phyloP scores from a whole-genome alignment of 2,888 invertebrate genomes.

The Acleris cristana region DNA sequence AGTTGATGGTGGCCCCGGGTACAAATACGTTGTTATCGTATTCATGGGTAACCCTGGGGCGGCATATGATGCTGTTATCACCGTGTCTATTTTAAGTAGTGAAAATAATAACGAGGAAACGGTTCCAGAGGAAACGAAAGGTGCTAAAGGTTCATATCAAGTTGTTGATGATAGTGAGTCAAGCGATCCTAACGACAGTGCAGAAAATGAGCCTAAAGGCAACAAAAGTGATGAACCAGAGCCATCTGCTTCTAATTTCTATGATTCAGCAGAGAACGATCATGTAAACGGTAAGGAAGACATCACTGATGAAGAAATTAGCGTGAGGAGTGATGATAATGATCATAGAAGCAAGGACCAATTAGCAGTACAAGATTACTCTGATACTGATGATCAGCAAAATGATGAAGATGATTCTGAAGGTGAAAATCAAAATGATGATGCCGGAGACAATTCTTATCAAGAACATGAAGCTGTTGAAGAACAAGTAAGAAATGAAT shows the following conservation, averaged over 20 bases:
- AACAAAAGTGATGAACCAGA: slow-evolving; percentile 29
- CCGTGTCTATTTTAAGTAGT: slow-evolving; percentile 62
- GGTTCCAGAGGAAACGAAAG: slow-evolving; percentile 15
- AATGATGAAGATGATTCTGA: slow-evolving; percentile 43
- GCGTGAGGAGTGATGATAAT: slow-evolving; percentile 19
- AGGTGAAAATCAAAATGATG: slow-evolving; percentile 39
- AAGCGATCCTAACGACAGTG: slow-evolving; percentile 55
- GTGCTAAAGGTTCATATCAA: slow-evolving; percentile 34
- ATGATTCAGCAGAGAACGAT: slow-evolving; percentile 34
- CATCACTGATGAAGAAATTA: slow-evolving; percentile 34
- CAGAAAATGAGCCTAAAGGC: slow-evolving; percentile 46
- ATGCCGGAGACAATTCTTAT: slow-evolving; percentile 39
- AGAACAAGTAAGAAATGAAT: slow-evolving; percentile 46
- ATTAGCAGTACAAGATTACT: slow-evolving; percentile 42
- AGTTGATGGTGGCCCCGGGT: slow-evolving; percentile 76
- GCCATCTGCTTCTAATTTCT: slow-evolving; percentile 30
- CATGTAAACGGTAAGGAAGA: slow-evolving; percentile 38
- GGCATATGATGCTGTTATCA: slow-evolving; percentile 70
- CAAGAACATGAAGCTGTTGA: slow-evolving; percentile 41
- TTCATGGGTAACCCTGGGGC: slow-evolving; percentile 68
- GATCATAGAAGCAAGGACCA: slow-evolving; percentile 12
- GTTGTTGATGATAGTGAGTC: slow-evolving; percentile 45
- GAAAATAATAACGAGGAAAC: slow-evolving; percentile 39
- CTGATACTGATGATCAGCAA: slow-evolving; percentile 44
- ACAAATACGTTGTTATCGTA: slow-evolving; percentile 70